Percentiles rank a stretch among this genome's conserved stretches.
These are phyloP conservation scores for Melanotaenia boesemani DNA, from an alignment of 2,797 vertebrate genomes.

Conservation along the genomic window DNA sequence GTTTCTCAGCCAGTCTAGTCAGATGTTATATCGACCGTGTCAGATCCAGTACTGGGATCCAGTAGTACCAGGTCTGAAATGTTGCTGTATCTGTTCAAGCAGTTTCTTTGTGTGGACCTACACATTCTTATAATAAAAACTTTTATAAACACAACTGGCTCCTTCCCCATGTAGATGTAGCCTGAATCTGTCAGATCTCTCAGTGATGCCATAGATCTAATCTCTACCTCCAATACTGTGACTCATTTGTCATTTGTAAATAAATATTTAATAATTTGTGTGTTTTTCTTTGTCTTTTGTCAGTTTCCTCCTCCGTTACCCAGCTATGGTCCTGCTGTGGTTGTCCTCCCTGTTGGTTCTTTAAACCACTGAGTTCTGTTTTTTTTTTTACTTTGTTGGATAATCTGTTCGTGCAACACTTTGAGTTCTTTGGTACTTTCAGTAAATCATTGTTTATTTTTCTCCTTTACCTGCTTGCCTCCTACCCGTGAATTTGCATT, in stretches of 20 bases:
- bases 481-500: background rate
- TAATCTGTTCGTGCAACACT: background rate
- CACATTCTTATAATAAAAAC: too few species aligned
- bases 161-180: too few species aligned
- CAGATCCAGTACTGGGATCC: too few species aligned
- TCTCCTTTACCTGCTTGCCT: background rate
- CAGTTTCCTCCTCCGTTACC: background rate
- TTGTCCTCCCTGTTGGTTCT: background rate
- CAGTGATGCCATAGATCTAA: conserved; percentile 9
- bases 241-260: background rate
- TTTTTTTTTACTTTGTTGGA: background rate
- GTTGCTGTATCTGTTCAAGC: background rate
- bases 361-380: background rate
- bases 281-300: background rate
- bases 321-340: background rate
- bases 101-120: too few species aligned
- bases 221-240: conserved; percentile 2
- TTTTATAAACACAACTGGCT: conserved; percentile 15
- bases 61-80: background rate
- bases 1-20: too few species aligned
- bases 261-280: background rate
- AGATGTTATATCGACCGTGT: too few species aligned
- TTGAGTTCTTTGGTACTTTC: background rate
- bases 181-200: too few species aligned
- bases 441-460: background rate